These are phyloP conservation scores for Crenuchus spilurus DNA, from an alignment of 2,797 vertebrate species.

Conservation along the genomic window DNA sequence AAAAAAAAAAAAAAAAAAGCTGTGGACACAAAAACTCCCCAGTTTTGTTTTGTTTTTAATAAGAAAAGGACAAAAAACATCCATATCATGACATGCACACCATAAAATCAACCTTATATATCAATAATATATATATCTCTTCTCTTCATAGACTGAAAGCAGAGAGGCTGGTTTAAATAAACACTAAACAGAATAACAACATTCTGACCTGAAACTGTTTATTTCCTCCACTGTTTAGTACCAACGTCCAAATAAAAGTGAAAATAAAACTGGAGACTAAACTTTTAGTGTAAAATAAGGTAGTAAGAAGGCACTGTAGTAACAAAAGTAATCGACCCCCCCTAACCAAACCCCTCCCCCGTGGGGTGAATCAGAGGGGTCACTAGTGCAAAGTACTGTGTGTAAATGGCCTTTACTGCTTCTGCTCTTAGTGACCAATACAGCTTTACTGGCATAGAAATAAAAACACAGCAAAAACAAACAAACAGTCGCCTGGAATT, in stretches of 20 bases:
- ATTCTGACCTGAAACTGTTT: slow-evolving; percentile 73
- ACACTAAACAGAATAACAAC: slow-evolving; percentile 63
- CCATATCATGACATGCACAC: slow-evolving; percentile 73
- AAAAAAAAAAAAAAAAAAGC: no score
- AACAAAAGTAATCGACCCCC: slow-evolving; percentile 70
- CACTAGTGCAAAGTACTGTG: slow-evolving; percentile 83
- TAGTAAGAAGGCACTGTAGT: slow-evolving; percentile 69
- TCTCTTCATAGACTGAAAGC: slow-evolving; percentile 63
- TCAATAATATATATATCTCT: slow-evolving; percentile 75
- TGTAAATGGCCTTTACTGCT: slow-evolving; percentile 77
- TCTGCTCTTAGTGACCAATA: slow-evolving; percentile 40
- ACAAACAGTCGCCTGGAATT: neutral
- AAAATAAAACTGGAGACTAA: no score
- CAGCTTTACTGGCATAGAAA: slow-evolving; percentile 10
- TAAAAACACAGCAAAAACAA: slow-evolving; percentile 2
- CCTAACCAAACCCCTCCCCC: slow-evolving; percentile 51
- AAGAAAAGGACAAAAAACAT: slow-evolving; percentile 76
- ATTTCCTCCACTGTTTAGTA: slow-evolving; percentile 26
- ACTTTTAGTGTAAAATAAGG: slow-evolving; percentile 46
- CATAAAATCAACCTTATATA: slow-evolving; percentile 54
- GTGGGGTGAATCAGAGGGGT: slow-evolving; percentile 60
- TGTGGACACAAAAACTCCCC: neutral
- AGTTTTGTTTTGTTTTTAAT: slow-evolving; percentile 70
- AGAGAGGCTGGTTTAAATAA: slow-evolving; percentile 78
- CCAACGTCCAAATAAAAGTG: neutral